A percentile compares a stretch with the other conserved stretches of the same genome.
phyloP scores from a whole-genome alignment of 2,888 invertebrate species.

The Macrostomum cliftonense region DNA sequence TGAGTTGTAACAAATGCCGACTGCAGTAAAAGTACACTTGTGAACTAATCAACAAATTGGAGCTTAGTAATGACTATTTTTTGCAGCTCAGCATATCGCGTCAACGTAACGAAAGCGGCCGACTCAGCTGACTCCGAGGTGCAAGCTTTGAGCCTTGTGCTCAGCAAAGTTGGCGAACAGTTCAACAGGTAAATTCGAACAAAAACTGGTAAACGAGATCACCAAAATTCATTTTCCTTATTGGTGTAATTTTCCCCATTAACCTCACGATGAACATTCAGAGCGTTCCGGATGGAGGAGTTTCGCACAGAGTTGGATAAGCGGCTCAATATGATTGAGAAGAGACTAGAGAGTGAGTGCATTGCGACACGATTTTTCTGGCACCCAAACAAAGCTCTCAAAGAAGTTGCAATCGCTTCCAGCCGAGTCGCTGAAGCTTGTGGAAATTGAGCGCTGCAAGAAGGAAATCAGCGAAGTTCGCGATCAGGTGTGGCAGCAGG shows the following conservation, averaged over 20 bases:
- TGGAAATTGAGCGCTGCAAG: constrained; percentile 38
- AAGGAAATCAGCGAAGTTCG: constrained; percentile 33
- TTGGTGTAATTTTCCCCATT: too few species aligned
- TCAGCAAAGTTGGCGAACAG: constrained; percentile 27
- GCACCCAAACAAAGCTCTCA: too few species aligned
- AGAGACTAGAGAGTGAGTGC: constrained; percentile 28
- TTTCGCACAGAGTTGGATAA: constrained; percentile 22
- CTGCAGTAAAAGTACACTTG: too few species aligned
- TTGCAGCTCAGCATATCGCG: constrained; percentile 19
- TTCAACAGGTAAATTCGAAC: constrained; percentile 19
- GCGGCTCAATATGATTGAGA: constrained; percentile 24
- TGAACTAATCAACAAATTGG: too few species aligned
- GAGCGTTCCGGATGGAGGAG: constrained; percentile 32
- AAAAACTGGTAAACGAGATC: too few species aligned
- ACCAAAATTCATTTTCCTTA: too few species aligned
- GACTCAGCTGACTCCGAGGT: constrained; percentile 1
- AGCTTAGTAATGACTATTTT: too few species aligned
- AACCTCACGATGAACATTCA: constrained; percentile 13
- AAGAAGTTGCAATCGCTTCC: constrained; percentile 2
- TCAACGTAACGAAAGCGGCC: constrained; percentile 14
- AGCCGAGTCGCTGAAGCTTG: constrained; percentile 33
- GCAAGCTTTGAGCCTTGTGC: constrained; percentile 19
- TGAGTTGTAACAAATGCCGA: constrained; percentile 13
- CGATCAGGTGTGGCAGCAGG: constrained; percentile 22
- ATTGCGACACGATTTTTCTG: too few species aligned